Conservation (phyloP, 2,113 vertebrate species). For the Heteronetta atricapilla region DNA sequence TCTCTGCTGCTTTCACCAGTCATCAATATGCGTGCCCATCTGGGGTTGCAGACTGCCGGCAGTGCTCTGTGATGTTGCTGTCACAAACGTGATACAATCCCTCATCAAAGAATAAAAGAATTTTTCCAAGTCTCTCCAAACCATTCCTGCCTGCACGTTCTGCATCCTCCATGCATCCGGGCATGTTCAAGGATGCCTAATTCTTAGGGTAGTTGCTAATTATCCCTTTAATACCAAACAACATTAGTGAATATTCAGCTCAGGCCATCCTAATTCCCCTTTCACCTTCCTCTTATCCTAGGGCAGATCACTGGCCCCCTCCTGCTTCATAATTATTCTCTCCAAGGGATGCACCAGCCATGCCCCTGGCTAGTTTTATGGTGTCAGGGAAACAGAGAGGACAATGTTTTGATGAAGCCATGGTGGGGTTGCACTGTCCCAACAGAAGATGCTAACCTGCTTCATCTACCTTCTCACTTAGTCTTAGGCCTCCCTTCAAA, state of each 20-base stretch:
- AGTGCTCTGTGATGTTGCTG: not conserved
- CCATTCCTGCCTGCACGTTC: not conserved
- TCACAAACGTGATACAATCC: not conserved
- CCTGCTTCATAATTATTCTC: rapidly evolving
- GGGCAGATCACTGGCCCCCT: not conserved
- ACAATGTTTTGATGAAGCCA: not conserved
- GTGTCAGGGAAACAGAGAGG: rapidly evolving
- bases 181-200: not conserved
- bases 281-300: not conserved
- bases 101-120: not conserved
- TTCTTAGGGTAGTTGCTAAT: not conserved
- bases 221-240: not conserved
- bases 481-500: not conserved
- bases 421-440: not conserved
- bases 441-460: not conserved
- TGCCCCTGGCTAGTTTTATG: rapidly evolving
- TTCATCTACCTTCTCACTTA: not conserved
- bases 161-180: not conserved
- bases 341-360: not conserved
- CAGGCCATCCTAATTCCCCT: not conserved
- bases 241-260: not conserved
- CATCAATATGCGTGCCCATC: not conserved
- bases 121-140: not conserved
- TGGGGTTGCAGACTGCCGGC: not conserved
- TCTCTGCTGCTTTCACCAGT: not conserved